Conservation (phyloP, 2,113 vertebrate species). For the Morone saxatilis region DNA sequence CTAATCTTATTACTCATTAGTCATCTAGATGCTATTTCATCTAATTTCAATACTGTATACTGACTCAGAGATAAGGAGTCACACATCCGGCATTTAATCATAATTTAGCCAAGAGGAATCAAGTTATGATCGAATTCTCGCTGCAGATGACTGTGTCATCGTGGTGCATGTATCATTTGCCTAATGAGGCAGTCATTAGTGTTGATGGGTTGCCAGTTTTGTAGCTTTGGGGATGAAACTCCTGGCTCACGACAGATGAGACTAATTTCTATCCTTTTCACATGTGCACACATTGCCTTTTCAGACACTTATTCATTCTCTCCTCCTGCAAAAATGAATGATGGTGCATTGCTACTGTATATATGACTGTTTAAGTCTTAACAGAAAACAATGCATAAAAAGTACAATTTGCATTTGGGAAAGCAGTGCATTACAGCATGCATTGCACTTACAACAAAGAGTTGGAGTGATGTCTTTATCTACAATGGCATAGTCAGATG, state of each 20-base stretch:
- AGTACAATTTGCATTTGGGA: neutral
- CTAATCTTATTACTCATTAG: neutral
- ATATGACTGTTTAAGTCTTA: neutral
- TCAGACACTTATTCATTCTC: too few relatives aligned
- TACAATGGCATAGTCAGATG: neutral
- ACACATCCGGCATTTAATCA: conserved; percentile 9
- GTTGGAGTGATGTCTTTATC: neutral
- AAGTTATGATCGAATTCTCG: conserved; percentile 11
- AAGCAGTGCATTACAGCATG: neutral
- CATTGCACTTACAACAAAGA: neutral
- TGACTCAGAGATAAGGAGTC: neutral
- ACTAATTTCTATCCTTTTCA: neutral
- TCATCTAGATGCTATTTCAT: neutral
- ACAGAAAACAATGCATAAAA: neutral
- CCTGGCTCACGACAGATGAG: conserved; percentile 23
- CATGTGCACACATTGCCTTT: neutral
- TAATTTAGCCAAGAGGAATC: neutral
- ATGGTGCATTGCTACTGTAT: too few relatives aligned
- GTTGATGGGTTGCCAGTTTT: conserved; percentile 31
- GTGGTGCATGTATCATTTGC: conserved; percentile 21
- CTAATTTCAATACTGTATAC: neutral
- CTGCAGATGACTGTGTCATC: conserved; percentile 2
- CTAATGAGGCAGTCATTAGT: conserved; percentile 43
- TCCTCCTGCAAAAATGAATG: neutral
- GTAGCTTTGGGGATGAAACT: conserved; percentile 36